Evolutionary conservation across 1,140 invertebrate species (phyloP).

Genomic region (Delia radicum): DNA sequence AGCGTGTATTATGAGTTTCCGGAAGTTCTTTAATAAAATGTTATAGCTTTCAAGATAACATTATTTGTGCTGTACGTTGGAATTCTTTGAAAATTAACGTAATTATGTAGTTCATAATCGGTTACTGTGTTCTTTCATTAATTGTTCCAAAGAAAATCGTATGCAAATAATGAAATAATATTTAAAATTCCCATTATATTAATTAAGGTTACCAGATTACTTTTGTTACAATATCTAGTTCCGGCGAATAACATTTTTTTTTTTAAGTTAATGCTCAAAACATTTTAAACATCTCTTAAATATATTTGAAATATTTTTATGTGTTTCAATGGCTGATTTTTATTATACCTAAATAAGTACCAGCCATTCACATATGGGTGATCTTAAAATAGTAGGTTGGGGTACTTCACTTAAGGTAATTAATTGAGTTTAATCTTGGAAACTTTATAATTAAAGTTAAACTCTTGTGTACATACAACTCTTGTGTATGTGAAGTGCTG

Average conservation of each 20-base stretch:
- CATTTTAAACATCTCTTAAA: background rate
- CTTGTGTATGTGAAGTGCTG: background rate
- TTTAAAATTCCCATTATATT: background rate
- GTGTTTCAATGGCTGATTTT: background rate
- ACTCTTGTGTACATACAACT: background rate
- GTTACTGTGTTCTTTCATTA: no score
- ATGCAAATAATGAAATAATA: no score
- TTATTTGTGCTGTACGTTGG: no score
- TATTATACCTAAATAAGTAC: no score
- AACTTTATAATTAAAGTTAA: background rate
- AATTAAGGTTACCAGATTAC: background rate
- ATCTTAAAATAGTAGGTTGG: background rate
- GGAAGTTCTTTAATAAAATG: no score
- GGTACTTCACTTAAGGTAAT: background rate
- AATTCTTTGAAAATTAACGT: no score
- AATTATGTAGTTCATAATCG: no score
- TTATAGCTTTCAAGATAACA: no score
- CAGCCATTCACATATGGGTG: no score
- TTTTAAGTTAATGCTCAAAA: background rate
- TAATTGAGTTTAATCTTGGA: background rate
- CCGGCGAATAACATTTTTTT: background rate
- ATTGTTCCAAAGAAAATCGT: no score
- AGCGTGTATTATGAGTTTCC: no score
- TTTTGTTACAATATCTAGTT: background rate
- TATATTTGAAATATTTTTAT: background rate